phyloP scores from a whole-genome alignment of 2,888 invertebrate genomes.

The Euproctis similis region DNA sequence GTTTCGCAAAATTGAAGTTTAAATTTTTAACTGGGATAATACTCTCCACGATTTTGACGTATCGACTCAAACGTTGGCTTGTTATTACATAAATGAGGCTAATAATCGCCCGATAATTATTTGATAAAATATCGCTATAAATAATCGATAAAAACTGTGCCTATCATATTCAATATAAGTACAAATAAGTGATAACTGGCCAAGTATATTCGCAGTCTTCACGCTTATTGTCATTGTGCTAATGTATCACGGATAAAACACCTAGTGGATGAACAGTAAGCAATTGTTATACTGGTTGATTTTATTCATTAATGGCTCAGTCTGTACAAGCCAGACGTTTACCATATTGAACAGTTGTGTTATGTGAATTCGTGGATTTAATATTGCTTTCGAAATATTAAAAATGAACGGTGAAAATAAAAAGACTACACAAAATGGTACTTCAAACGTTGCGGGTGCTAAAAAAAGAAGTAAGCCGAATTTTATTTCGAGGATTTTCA shows the following conservation, averaged over 20 bases:
- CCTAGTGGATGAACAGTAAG: not conserved
- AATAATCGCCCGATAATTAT: no score
- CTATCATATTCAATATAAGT: slow-evolving; percentile 6
- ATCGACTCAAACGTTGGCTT: no score
- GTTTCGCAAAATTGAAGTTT: no score
- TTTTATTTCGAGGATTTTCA: slow-evolving; percentile 49
- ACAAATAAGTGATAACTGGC: slow-evolving; percentile 16
- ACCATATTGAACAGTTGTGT: not conserved
- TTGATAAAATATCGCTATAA: slow-evolving; percentile 5
- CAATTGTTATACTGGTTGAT: no score
- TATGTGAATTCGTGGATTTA: not conserved
- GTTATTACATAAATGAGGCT: no score
- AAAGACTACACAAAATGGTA: slow-evolving; percentile 7
- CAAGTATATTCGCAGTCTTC: slow-evolving; percentile 5
- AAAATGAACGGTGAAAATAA: slow-evolving; percentile 11
- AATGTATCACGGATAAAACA: slow-evolving; percentile 3
- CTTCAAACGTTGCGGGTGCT: slow-evolving; percentile 6
- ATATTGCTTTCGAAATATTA: not conserved
- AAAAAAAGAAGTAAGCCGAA: slow-evolving; percentile 46
- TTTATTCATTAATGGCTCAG: no score
- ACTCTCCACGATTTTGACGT: no score
- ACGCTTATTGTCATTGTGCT: slow-evolving; percentile 20
- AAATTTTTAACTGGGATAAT: no score
- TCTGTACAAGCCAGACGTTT: not conserved
- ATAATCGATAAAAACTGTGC: slow-evolving; percentile 11